Percentiles rank a stretch among this genome's conserved stretches.
Conservation (phyloP, 2,797 vertebrate species). For the Rhyacichthys aspro region DNA sequence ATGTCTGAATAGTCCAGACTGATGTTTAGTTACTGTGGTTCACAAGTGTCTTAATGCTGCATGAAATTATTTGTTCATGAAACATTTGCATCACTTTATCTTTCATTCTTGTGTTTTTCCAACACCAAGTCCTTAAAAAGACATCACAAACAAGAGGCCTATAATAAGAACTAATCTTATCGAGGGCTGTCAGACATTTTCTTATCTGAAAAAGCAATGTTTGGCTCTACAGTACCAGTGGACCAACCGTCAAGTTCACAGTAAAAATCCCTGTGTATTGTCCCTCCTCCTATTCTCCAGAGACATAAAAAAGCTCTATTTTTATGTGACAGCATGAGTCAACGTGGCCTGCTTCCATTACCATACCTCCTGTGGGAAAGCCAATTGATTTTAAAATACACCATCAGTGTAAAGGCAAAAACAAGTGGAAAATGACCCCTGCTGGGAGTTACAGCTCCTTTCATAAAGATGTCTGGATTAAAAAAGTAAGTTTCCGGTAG, state of each 20-base stretch:
- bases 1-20: background rate
- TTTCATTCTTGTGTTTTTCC: background rate
- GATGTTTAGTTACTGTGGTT: too few relatives aligned
- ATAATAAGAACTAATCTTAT: slow-evolving; percentile 29
- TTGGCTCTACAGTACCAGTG: background rate
- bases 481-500: too few relatives aligned
- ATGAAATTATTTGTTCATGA: background rate
- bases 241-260: background rate
- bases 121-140: slow-evolving; percentile 18
- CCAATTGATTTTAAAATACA: slow-evolving; percentile 8
- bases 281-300: background rate
- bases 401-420: background rate
- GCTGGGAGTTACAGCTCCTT: background rate
- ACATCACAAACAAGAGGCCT: slow-evolving; percentile 16
- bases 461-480: background rate
- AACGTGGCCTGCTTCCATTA: slow-evolving; percentile 44
- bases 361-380: slow-evolving; percentile 25
- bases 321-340: slow-evolving; percentile 36
- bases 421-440: slow-evolving; percentile 1
- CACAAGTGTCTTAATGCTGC: background rate
- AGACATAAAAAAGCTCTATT: slow-evolving; percentile 36
- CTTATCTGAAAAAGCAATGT: slow-evolving; percentile 23
- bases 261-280: background rate
- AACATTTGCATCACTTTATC: background rate
- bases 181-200: slow-evolving; percentile 16